A percentile compares a stretch with the other conserved stretches of the same genome.
phyloP scores from a whole-genome alignment of 1,140 invertebrate species.

The Drosophila elegans region DNA sequence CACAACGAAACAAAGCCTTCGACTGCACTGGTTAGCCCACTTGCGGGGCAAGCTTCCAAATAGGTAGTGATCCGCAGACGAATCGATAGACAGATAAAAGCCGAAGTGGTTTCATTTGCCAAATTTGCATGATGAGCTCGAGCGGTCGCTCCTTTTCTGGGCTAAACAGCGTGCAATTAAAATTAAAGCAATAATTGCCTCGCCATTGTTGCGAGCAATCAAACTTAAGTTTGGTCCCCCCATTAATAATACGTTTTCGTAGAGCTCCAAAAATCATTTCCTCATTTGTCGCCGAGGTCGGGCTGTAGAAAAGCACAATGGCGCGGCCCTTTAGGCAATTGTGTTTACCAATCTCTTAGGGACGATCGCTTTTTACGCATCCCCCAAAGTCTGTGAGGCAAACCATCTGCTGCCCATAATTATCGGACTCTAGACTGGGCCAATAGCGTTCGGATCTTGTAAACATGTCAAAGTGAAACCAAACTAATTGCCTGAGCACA shows the following conservation, averaged over 20 bases:
- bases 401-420: constrained; percentile 57
- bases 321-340: no score
- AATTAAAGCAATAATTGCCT: constrained; percentile 54
- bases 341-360: constrained; percentile 40
- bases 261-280: constrained; percentile 34
- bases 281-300: constrained; percentile 34
- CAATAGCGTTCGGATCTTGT: constrained; percentile 48
- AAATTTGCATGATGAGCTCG: constrained; percentile 52
- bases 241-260: constrained; percentile 44
- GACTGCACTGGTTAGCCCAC: constrained; percentile 75
- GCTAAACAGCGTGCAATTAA: constrained; percentile 50
- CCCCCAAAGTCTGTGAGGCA: constrained; percentile 35
- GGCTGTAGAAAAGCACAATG: constrained; percentile 17
- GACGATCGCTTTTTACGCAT: constrained; percentile 43
- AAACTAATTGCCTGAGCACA: constrained; percentile 62
- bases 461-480: constrained; percentile 72
- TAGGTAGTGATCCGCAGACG: constrained; percentile 34
- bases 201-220: constrained; percentile 31
- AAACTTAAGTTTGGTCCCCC: constrained; percentile 28
- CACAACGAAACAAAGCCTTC: constrained; percentile 52
- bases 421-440: constrained; percentile 33
- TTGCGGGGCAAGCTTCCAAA: constrained; percentile 30
- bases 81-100: constrained; percentile 46
- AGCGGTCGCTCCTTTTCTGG: constrained; percentile 62
- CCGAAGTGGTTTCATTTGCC: constrained; percentile 57